Evolutionary conservation across 2,113 vertebrate species (phyloP).

Genomic region (Salvelinus fontinalis): DNA sequence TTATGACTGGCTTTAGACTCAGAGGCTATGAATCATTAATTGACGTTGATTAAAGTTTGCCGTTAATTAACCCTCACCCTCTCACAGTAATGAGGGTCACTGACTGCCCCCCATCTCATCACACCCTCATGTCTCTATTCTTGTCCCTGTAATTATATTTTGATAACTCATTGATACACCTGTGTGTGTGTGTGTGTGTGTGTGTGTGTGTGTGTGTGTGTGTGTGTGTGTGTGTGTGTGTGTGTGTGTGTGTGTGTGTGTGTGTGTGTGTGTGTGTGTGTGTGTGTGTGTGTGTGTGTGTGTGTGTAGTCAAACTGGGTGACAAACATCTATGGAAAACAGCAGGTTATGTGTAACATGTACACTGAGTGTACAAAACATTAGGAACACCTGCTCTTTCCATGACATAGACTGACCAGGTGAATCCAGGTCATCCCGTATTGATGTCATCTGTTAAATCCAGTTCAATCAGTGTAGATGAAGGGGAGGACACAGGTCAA

Average conservation of each 20-base stretch:
- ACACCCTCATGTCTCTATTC: background rate
- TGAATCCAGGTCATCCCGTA: too few species aligned
- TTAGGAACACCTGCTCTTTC: too few species aligned
- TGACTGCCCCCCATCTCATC: background rate
- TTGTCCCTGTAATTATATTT: background rate
- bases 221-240: background rate
- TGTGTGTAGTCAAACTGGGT: background rate
- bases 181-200: background rate
- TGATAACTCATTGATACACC: background rate
- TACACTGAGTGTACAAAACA: too few species aligned
- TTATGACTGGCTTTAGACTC: conserved; percentile 48
- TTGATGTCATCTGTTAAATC: too few species aligned
- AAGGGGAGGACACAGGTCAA: too few species aligned
- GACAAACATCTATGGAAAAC: too few species aligned
- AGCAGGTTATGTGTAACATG: too few species aligned
- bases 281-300: conserved; percentile 10
- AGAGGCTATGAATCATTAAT: conserved; percentile 73
- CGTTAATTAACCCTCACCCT: conserved; percentile 73
- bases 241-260: background rate
- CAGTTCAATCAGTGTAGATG: too few species aligned
- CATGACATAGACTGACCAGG: too few species aligned
- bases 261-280: conserved; percentile 2
- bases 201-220: background rate
- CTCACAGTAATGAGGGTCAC: conserved; percentile 34
- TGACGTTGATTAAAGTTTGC: conserved; percentile 62